phyloP scores from a whole-genome alignment of 2,888 invertebrate genomes.

The Megalurothrips usitatus region DNA sequence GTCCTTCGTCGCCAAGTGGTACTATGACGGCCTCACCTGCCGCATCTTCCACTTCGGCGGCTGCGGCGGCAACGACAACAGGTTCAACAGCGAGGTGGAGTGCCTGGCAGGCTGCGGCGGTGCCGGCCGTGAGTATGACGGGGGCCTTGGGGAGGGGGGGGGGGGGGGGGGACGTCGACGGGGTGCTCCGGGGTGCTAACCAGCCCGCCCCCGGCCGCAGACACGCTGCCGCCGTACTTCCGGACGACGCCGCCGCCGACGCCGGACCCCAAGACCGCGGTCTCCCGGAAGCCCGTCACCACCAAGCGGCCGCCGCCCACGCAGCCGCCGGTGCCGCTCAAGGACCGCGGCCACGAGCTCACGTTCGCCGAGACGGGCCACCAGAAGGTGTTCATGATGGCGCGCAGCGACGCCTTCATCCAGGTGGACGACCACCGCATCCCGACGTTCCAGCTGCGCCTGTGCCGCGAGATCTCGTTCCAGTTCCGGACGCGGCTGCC shows the following conservation, averaged over 20 bases:
- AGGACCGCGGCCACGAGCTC: conserved; percentile 70
- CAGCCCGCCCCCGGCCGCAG: conserved; percentile 43
- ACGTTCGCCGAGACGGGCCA: conserved; percentile 82
- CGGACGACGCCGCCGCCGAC: conserved; percentile 48
- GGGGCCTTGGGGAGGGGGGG: neutral
- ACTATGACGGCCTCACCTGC: conserved; percentile 57
- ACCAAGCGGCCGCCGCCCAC: conserved; percentile 34
- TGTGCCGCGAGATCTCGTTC: conserved; percentile 83
- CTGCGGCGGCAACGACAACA: conserved; percentile 63
- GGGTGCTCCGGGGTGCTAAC: neutral
- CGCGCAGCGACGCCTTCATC: conserved; percentile 84
- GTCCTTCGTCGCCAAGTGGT: conserved; percentile 63
- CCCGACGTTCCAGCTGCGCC: conserved; percentile 80
- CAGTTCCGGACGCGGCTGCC: conserved; percentile 83
- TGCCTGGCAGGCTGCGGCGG: conserved; percentile 61
- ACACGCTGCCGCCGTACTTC: conserved; percentile 53
- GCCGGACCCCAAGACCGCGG: conserved; percentile 42
- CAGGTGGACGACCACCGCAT: conserved; percentile 87
- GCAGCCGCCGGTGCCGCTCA: conserved; percentile 64
- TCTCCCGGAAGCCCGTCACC: conserved; percentile 9
- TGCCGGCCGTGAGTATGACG: conserved; percentile 51
- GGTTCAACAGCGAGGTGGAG: conserved; percentile 62
- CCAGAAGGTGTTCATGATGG: conserved; percentile 85
- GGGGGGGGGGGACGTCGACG: neutral
- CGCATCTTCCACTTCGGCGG: conserved; percentile 64